Base-by-base conservation (phyloP, 2,888 invertebrate genomes). In the Peribatodes rhomboidaria region DNA sequence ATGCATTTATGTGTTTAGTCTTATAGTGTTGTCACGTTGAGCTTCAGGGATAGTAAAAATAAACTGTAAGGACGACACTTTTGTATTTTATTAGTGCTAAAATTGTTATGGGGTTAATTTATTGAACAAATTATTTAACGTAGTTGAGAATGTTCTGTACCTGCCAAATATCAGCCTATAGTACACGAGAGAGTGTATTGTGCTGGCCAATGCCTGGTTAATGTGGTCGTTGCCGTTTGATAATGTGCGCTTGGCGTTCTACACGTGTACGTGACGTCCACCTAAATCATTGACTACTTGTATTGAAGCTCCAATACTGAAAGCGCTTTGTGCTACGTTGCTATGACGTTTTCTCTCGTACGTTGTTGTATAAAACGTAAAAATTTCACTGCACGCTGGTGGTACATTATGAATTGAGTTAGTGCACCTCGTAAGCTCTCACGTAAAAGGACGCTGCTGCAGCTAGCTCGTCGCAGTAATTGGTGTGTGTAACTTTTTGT, bases 401-500 rank as follows among this genome's bases (percentile, higher is more conserved):
- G 75, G 80, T 78, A 80, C 76, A 83, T 88, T 89, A 89, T 88
- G 87, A 90, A 90, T 90, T 86, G 87, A 87, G 88, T 90, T 87
- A 88, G 84, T 83, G 81, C 79, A 84, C 85, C 85, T 85, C 82
- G 82, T 82, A 82, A 83, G 83, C 80, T 68, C 68, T 76, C 78
- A 77, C 77, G 83, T 80, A 84, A 83, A 84, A 84, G 86, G 85
- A 84, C 82, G 76, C 71, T 73, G 77, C 73, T 70, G 77, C 74
- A 75, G 72, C 18, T 9, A 37, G 75, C 76, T 77, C 80, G 80
- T 73, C 76, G 73, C 75, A 67, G 82, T 90, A 92, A 91, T 91
- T 91, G 90, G 89, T 88, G 86, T 90, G 85, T 90, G 90, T 91
- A 87, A 87, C 86, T 88, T 90, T 90, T 87, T 87, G 86, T 85